Conservation (phyloP, 2,797 vertebrate genomes). For the Amniataba percoides region DNA sequence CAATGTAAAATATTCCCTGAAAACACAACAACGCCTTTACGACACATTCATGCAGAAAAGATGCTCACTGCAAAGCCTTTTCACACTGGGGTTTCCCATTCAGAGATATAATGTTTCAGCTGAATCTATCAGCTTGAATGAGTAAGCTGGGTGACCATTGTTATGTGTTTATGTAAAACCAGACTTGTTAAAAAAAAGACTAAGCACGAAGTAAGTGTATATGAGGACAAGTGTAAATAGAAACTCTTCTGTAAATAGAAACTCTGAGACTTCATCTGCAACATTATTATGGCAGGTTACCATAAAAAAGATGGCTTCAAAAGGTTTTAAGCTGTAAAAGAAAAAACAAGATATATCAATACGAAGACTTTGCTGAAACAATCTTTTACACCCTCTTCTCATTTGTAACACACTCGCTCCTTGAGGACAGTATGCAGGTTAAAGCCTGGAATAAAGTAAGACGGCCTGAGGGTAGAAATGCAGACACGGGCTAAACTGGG, state of each 20-base stretch:
- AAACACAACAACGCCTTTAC: slow-evolving; percentile 19
- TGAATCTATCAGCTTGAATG: not conserved
- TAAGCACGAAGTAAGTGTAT: not conserved
- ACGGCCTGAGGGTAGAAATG: slow-evolving; percentile 73
- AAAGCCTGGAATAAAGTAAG: slow-evolving; percentile 74
- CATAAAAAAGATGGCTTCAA: not conserved
- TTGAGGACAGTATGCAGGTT: slow-evolving; percentile 69
- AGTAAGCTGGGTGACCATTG: not conserved
- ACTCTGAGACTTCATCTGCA: not conserved
- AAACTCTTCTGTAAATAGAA: not conserved
- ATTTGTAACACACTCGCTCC: slow-evolving; percentile 37
- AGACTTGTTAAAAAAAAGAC: not conserved
- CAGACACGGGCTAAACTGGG: slow-evolving; percentile 80
- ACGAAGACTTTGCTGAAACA: not conserved
- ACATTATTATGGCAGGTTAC: slow-evolving; percentile 8
- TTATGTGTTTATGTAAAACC: slow-evolving; percentile 5
- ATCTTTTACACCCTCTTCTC: slow-evolving; percentile 35
- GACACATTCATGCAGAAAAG: not conserved
- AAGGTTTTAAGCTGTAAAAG: not conserved
- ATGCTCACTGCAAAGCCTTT: not conserved
- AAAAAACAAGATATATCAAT: not conserved
- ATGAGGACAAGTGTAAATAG: not conserved
- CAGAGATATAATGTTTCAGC: slow-evolving; percentile 7
- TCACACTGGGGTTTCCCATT: not conserved
- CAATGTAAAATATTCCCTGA: slow-evolving; percentile 22